Conservation (phyloP, 2,113 vertebrate genomes). For the Sylvietta virens region DNA sequence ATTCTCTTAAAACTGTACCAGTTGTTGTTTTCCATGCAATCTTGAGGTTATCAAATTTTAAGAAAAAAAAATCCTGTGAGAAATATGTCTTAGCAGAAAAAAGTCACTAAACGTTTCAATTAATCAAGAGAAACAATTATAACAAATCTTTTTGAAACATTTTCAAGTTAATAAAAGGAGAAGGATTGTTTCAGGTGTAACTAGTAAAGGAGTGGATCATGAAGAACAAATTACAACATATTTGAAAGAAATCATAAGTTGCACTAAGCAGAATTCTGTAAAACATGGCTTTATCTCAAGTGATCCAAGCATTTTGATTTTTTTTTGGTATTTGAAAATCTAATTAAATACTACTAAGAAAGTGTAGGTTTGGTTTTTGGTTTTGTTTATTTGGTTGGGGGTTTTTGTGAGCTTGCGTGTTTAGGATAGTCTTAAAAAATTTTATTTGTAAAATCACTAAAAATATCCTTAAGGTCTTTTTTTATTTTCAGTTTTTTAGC, state of each 20-base stretch:
- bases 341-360: not conserved
- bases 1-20: not conserved
- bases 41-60: not conserved
- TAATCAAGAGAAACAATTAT: not conserved
- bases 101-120: not conserved
- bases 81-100: not conserved
- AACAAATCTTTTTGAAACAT: not conserved
- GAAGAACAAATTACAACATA: not conserved
- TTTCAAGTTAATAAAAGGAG: not conserved
- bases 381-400: not conserved
- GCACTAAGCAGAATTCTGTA: not conserved
- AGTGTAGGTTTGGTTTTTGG: fast-evolving
- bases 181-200: not conserved
- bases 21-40: not conserved
- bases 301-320: not conserved
- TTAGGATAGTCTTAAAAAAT: not conserved
- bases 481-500: not conserved
- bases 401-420: not conserved
- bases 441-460: not conserved
- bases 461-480: not conserved
- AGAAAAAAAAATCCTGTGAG: not conserved
- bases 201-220: not conserved
- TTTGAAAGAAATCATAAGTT: not conserved
- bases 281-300: not conserved
- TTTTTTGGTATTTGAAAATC: not conserved